Evolutionary conservation across 2,888 invertebrate species (phyloP), one percentile per base, ranked within the genome.

Genomic region (Drosophila falleni): DNA sequence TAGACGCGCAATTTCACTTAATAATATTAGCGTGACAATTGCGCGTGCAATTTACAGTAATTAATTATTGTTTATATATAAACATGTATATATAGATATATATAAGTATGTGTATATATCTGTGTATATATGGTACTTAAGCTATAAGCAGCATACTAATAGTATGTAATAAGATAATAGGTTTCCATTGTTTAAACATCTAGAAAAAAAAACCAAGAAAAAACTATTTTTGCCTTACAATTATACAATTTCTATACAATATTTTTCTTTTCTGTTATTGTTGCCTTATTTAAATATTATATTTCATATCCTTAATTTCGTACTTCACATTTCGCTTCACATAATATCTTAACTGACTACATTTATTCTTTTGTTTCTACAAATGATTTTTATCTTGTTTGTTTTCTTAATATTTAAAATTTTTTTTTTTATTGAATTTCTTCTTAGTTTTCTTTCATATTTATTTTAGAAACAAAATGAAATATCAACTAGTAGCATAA

Each of bases 391-490:
- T 60, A 33, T 41, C 35, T 10, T n/a, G 26, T 33, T 15, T 44
- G 35, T 59, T 31, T 10, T 35, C 23, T 49, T 51, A 56, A 1
- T 56, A 8, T 41, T 44, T 46, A 9, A 23, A 42, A 31, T 0
- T 53, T 56, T 29, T 33, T 35, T 61, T 35, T 51, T 26, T 46
- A 6, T 29, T 61, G 49, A 47, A 58, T 56, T 47, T 66, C 54
- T 55, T 56, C 55, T 54, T 51, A 46, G 60, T 56, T 37, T 68
- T 70, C 35, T 58, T 65, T 78, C 79, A 78, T 63, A 63, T 58
- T 80, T 79, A 87, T 85, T 82, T 82, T 85, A 73, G 66, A 85
- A 82, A 82, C 77, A 85, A 81, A 87, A 69, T 83, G 86, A 87
- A 83, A 81, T 79, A 68, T 42, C 62, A 73, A 76, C 60, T 81